Conservation (phyloP, 2,797 vertebrate genomes). For the Molothrus aeneus region DNA sequence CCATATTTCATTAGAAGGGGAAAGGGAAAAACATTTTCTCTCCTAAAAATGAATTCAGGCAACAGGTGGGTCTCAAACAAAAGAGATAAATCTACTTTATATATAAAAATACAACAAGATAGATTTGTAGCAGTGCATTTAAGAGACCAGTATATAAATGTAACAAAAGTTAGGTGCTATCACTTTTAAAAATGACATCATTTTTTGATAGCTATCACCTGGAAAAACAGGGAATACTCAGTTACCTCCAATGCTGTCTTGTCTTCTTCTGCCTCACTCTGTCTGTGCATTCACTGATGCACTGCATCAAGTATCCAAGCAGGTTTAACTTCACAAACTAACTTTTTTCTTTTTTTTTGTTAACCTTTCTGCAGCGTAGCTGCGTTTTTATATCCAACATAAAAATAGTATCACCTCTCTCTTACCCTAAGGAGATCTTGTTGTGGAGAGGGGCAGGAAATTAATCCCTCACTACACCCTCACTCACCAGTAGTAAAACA, state of each 20-base stretch:
- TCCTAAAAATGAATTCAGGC: background rate
- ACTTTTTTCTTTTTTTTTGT: background rate
- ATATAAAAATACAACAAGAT: background rate
- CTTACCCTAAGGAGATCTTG: background rate
- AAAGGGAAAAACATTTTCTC: background rate
- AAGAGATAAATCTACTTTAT: background rate
- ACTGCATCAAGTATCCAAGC: background rate
- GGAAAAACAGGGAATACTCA: background rate
- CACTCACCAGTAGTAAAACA: fast-evolving
- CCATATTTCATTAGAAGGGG: background rate
- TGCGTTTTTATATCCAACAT: fast-evolving
- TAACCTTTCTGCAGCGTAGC: background rate
- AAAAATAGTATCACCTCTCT: background rate
- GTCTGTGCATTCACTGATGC: background rate
- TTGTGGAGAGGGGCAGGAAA: background rate
- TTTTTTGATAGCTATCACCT: background rate
- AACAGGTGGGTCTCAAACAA: background rate
- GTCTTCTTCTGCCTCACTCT: background rate
- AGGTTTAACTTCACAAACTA: background rate
- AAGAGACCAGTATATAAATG: background rate
- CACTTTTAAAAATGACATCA: background rate
- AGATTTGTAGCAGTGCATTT: background rate
- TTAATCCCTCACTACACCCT: background rate
- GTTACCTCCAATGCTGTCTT: background rate
- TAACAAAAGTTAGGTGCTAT: background rate